These are phyloP conservation scores for Calameuta idolon DNA, from an alignment of 2,888 invertebrate species.

Conservation along the genomic window DNA sequence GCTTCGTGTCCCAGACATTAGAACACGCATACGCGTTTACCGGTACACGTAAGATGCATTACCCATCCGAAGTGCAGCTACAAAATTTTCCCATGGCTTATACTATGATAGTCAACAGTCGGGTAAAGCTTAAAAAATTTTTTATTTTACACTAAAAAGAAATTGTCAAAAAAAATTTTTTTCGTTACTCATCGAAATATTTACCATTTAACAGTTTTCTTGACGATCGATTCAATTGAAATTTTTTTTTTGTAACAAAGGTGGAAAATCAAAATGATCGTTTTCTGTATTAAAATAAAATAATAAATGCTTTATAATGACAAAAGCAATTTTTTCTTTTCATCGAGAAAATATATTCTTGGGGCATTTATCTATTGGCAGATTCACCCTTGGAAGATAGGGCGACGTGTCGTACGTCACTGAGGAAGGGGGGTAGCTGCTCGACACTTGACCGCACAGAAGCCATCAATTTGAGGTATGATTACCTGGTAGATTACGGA, in stretches of 20 bases:
- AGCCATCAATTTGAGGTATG: slow-evolving; percentile 24
- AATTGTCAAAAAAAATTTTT: neutral
- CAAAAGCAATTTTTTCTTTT: neutral
- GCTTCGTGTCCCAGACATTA: slow-evolving; percentile 43
- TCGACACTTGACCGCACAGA: slow-evolving; percentile 19
- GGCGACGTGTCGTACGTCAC: slow-evolving; percentile 4
- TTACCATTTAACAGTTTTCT: neutral
- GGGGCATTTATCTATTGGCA: neutral
- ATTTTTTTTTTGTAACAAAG: neutral
- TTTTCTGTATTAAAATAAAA: neutral
- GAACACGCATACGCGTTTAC: slow-evolving; percentile 3
- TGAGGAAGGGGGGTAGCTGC: slow-evolving; percentile 13
- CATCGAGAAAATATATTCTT: neutral
- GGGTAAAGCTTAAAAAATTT: neutral
- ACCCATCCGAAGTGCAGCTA: neutral
- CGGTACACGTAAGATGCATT: neutral
- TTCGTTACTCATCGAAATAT: neutral
- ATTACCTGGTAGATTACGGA: slow-evolving; percentile 14
- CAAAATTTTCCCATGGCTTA: neutral
- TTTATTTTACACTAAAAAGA: neutral
- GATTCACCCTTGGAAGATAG: neutral
- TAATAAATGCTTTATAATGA: no score
- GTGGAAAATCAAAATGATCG: neutral
- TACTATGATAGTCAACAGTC: neutral
- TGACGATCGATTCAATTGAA: neutral